Evolutionary conservation across 2,888 invertebrate genomes (phyloP).

Genomic region (Ornithoptera priamus): DNA sequence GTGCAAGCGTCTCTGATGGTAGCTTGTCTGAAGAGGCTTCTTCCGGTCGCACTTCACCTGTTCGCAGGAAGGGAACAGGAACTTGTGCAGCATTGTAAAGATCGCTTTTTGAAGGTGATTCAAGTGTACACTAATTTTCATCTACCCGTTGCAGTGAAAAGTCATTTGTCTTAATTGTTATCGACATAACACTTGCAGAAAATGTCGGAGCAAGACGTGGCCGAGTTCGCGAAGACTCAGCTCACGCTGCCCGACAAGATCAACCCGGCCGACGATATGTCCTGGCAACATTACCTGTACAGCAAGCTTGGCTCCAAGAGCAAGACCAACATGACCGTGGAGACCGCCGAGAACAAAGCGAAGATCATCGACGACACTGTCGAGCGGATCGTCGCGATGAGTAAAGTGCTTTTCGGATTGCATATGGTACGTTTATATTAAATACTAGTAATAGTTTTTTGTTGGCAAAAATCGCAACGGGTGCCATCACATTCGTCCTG

Average conservation of each 20-base stretch:
- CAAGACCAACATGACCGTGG: slow-evolving; percentile 79
- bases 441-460: background rate
- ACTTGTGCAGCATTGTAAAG: slow-evolving; percentile 99
- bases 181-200: slow-evolving; percentile 76
- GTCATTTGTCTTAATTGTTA: background rate
- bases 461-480: too few species aligned
- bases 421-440: slow-evolving; percentile 91
- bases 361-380: slow-evolving; percentile 91
- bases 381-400: slow-evolving; percentile 97
- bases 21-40: slow-evolving; percentile 96
- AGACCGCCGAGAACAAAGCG: slow-evolving; percentile 83
- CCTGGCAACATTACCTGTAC: slow-evolving; percentile 99
- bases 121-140: background rate
- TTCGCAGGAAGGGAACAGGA: slow-evolving; percentile 99
- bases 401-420: slow-evolving; percentile 98
- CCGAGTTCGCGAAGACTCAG: slow-evolving; percentile 95
- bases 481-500: too few species aligned
- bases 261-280: slow-evolving; percentile 98
- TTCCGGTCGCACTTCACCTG: slow-evolving; percentile 98
- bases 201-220: slow-evolving; percentile 94
- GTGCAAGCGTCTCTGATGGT: slow-evolving; percentile 98
- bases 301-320: slow-evolving; percentile 95
- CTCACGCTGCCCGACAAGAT: slow-evolving; percentile 96
- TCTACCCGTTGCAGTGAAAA: background rate
- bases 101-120: slow-evolving; percentile 90